phyloP scores from a whole-genome alignment of 2,113 vertebrate genomes.

The Oreochromis spilurus region DNA sequence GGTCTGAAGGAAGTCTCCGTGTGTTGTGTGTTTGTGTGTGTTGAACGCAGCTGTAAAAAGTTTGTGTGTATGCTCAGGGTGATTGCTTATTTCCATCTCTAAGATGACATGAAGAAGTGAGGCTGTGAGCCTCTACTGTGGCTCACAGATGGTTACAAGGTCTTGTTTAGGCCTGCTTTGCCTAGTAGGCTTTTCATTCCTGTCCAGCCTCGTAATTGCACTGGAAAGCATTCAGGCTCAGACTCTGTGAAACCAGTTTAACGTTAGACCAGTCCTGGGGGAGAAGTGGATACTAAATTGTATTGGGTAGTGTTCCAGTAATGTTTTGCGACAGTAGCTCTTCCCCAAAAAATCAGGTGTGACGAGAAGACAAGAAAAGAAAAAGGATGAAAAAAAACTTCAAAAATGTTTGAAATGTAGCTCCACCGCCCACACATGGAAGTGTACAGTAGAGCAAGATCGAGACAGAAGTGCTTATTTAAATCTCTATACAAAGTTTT shows the following conservation, averaged over 20 bases:
- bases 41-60: slow-evolving; percentile 22
- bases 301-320: not conserved
- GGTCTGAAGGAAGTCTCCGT: slow-evolving; percentile 25
- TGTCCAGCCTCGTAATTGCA: not conserved
- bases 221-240: not conserved
- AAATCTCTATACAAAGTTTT: not conserved
- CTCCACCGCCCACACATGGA: not conserved
- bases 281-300: not conserved
- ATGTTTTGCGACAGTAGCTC: not conserved
- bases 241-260: not conserved
- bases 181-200: not conserved
- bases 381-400: not conserved
- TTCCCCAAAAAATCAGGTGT: not conserved
- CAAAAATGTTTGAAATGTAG: not conserved
- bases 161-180: slow-evolving; percentile 37
- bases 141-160: slow-evolving; percentile 47
- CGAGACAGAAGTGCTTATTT: not conserved
- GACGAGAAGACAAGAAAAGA: not conserved
- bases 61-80: slow-evolving; percentile 43
- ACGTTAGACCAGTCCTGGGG: not conserved
- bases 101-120: slow-evolving; percentile 20
- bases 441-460: not conserved
- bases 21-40: not conserved
- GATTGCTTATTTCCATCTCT: slow-evolving; percentile 48
- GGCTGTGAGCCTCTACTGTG: not conserved